These are phyloP conservation scores for Ommatoiulus sabulosus DNA, from an alignment of 2,888 invertebrate genomes.

Conservation along the genomic window DNA sequence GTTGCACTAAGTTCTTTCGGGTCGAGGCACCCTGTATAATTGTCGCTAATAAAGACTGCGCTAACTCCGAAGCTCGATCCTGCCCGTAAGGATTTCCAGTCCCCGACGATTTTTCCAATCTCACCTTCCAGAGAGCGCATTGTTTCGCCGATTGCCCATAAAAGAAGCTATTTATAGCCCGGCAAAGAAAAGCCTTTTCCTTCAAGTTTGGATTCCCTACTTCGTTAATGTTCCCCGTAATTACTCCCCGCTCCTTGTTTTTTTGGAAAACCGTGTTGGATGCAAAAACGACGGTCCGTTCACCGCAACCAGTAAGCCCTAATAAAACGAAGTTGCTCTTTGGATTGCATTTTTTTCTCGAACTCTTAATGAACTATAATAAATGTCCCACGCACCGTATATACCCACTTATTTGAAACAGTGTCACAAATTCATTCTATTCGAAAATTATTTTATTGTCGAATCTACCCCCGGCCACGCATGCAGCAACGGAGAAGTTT, in stretches of 20 bases:
- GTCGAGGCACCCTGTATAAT: slow-evolving; percentile 10
- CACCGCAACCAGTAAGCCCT: not conserved
- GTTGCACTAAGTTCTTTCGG: too few relatives aligned
- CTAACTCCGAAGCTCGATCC: not conserved
- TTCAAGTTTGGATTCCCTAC: not conserved
- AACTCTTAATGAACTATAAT: too few relatives aligned
- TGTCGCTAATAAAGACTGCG: not conserved
- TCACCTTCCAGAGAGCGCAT: not conserved
- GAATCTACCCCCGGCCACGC: too few relatives aligned
- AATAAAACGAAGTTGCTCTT: not conserved
- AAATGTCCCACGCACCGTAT: too few relatives aligned
- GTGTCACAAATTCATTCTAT: too few relatives aligned
- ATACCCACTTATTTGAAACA: too few relatives aligned
- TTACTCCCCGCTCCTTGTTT: not conserved
- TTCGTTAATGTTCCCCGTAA: slow-evolving; percentile 27
- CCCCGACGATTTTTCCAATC: not conserved
- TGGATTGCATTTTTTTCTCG: too few relatives aligned
- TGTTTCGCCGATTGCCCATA: slow-evolving; percentile 15
- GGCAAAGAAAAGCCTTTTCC: slow-evolving; percentile 1
- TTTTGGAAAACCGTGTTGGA: not conserved
- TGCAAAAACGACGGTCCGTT: not conserved
- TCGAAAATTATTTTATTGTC: too few relatives aligned
- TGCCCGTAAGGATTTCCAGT: not conserved
- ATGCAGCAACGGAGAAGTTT: too few relatives aligned
- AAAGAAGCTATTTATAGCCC: not conserved